Evolutionary conservation across 1,140 invertebrate species (phyloP).

Genomic region (Drusus annulatus): DNA sequence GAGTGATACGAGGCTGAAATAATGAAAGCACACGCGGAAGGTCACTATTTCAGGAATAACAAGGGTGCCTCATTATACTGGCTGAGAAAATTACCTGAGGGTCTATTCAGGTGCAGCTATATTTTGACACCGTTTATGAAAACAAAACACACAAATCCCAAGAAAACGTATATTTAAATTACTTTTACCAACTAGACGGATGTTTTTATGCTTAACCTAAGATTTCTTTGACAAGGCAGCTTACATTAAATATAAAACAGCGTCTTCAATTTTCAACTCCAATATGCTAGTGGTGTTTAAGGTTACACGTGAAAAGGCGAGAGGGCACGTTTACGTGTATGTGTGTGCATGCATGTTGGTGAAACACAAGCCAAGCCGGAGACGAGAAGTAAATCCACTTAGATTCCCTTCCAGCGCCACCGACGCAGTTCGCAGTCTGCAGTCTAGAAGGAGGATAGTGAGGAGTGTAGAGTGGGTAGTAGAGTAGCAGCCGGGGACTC

Average conservation of each 20-base stretch:
- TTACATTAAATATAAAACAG: too few species aligned
- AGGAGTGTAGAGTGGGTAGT: neutral
- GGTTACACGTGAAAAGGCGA: too few species aligned
- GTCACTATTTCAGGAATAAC: conserved; percentile 20
- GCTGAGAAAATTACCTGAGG: conserved; percentile 8
- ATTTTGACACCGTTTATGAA: neutral
- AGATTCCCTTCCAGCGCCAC: neutral
- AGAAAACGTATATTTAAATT: too few species aligned
- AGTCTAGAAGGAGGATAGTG: neutral
- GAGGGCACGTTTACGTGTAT: too few species aligned
- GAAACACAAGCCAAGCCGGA: conserved; percentile 3
- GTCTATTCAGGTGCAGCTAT: neutral
- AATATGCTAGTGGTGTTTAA: too few species aligned
- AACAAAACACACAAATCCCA: too few species aligned
- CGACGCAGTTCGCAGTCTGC: neutral
- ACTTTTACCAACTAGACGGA: too few species aligned
- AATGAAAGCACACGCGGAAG: neutral
- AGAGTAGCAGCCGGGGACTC: neutral
- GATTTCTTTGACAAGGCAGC: too few species aligned
- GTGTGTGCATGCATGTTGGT: neutral
- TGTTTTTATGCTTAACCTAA: too few species aligned
- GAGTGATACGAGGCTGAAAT: conserved; percentile 16
- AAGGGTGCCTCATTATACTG: conserved; percentile 1
- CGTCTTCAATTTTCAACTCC: too few species aligned
- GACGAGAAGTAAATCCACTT: conserved; percentile 13